Conservation (phyloP, 2,797 vertebrate genomes). For the Cyprinodon diabolis region DNA sequence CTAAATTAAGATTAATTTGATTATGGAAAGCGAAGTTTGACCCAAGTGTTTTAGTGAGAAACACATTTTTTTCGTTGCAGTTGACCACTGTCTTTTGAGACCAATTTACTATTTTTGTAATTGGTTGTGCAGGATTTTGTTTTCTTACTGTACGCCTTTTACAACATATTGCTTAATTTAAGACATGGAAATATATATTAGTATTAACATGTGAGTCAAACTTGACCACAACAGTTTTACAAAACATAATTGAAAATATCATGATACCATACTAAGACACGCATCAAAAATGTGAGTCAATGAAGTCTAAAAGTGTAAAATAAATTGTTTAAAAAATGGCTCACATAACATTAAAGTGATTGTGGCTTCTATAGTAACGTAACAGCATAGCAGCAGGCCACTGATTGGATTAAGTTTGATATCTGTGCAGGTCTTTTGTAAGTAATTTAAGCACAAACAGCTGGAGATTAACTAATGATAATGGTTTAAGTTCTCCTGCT, state of each 20-base stretch:
- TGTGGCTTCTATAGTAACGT: background rate
- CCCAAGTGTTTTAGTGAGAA: too few relatives aligned
- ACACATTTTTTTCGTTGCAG: too few relatives aligned
- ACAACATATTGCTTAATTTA: background rate
- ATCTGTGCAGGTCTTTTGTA: background rate
- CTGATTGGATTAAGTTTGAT: background rate
- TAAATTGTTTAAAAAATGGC: background rate
- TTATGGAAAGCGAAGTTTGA: too few relatives aligned
- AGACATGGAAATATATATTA: background rate
- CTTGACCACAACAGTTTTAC: background rate
- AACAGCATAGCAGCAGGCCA: background rate
- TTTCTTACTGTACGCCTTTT: too few relatives aligned
- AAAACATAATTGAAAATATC: background rate
- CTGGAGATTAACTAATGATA: slow-evolving; percentile 56
- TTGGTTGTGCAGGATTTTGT: too few relatives aligned
- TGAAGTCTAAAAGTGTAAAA: background rate
- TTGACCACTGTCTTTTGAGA: too few relatives aligned
- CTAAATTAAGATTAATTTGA: too few relatives aligned
- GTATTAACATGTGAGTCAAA: background rate
- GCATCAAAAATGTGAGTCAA: slow-evolving; percentile 3
- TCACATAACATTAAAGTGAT: background rate
- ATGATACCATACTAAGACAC: background rate
- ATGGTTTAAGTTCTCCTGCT: slow-evolving; percentile 31
- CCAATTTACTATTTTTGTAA: too few relatives aligned
- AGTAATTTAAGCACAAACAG: background rate